Base-by-base conservation (phyloP, 2,797 vertebrate genomes). In the Parotocinclus haroldoi region DNA sequence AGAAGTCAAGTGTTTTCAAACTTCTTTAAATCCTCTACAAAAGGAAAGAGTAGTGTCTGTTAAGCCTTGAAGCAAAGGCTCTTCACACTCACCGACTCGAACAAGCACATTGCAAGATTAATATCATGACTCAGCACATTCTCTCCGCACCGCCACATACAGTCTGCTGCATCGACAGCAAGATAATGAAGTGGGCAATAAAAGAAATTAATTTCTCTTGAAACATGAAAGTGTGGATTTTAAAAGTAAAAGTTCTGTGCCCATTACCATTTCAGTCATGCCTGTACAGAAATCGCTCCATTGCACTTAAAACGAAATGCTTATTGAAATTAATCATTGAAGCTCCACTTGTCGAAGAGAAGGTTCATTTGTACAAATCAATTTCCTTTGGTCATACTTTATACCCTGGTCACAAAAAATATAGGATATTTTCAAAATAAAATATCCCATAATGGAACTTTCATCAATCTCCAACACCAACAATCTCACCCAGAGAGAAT, bases 121-220 rank as follows among this genome's bases (percentile, higher is more conserved):
- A 75, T 81, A 77, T 83, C 75, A 79, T 86, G 82, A 87, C 79
- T 80, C 68, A 9, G 77, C 81, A 78, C 74, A 79, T 83, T 79
- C 69, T 73, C 75, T 19, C n/a, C 71, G 73, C 73, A n/a, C 40
- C 59, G 12, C 48, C 58, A 70, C 10, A 48, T 44, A 14, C 48
- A 50, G 48, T 16, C 50, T 76, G 76, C 80, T 80, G 68, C 54
- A 13, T 49, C 69, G 78, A 74, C 73, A 85, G 83, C 51, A 72
- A 50, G 14, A n/a, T 4, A 50, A 16, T 50, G 14, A 50, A 14
- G 14, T 8, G 13, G 36, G 13, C 5, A n/a, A 53, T 51, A 40
- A 42, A 19, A 14, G 38, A 42, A 54, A 36, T 16, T 7, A 9
- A 7, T 54, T 13, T 0, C 16, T 7, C 13, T 18, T 16, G 13